Evolutionary conservation across 2,888 invertebrate species (phyloP).

Genomic region (Cosmorhoe ocellata): DNA sequence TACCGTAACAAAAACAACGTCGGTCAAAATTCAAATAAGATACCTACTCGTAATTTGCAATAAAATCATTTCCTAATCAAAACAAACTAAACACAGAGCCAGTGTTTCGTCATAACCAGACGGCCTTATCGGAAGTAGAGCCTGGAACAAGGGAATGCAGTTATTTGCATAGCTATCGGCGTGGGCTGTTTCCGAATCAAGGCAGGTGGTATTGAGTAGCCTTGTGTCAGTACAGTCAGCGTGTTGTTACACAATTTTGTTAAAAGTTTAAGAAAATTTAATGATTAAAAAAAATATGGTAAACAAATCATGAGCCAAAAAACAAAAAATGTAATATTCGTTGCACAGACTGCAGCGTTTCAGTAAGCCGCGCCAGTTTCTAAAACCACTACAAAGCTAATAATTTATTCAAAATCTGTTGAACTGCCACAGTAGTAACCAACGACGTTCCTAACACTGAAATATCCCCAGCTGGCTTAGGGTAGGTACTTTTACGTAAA

Average conservation of each 20-base stretch:
- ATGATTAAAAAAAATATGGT: too few species aligned
- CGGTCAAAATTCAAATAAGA: too few species aligned
- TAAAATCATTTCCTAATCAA: background rate
- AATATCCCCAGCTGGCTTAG: background rate
- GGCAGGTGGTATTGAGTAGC: background rate
- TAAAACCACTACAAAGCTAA: background rate
- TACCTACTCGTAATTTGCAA: too few species aligned
- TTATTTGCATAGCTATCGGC: conserved; percentile 29
- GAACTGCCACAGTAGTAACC: conserved; percentile 1
- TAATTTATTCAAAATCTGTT: conserved; percentile 7
- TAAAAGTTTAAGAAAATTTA: too few species aligned
- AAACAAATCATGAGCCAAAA: too few species aligned
- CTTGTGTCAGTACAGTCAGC: background rate
- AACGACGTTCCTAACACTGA: conserved; percentile 2
- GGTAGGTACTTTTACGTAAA: background rate
- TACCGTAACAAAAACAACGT: too few species aligned
- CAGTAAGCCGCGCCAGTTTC: background rate
- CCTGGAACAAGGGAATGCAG: conserved; percentile 32
- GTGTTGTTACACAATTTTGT: too few species aligned
- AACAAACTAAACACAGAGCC: background rate
- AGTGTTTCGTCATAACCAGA: conserved; percentile 23
- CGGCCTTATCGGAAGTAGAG: conserved; percentile 31
- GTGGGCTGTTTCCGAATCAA: conserved; percentile 17
- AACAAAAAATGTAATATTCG: too few species aligned
- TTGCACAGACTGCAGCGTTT: too few species aligned